Base-by-base conservation (phyloP, 2,888 invertebrate genomes). In the Eristalis pertinax region DNA sequence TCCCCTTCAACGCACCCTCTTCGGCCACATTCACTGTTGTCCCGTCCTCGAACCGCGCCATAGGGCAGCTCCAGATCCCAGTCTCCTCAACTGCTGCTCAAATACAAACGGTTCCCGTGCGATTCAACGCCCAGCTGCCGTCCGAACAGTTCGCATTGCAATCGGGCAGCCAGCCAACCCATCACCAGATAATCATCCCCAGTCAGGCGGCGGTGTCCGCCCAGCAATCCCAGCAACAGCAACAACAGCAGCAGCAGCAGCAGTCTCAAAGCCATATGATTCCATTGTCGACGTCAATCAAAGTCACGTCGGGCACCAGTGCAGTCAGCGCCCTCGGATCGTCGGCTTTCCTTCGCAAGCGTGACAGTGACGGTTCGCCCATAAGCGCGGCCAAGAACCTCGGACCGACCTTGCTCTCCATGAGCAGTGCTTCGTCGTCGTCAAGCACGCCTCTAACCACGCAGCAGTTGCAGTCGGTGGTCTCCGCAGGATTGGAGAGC, bases 301-400 rank as follows among this genome's bases (percentile, higher is more conserved):
- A 92, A 84, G 91, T 91, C 13, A 91, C 92, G 0, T 90, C 92
- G 1, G 86, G 89, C 1, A 89, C 89, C 13, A 90, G 86, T 32
- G 88, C 89, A n/a, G 89, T 90, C 41, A 90, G 90, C 62, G 89
- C 90, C 0, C n/a, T 90, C 43, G 87, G 88, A 15, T 75, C 86
- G 2, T 90, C 92, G 13, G 97, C 90, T 97, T 98, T 93, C 93
- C 89, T 98, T 80, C 94, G 98, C 83, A 98, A 98, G 93, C 94
- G 98, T 56, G 98, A 98, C 89, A 95, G 96, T 69, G 98, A 98
- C 80, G 92, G 92, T 11, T 95, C 95, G 0, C 95, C 96, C 0
- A 92, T 95, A 82, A 95, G 96, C 85, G 95, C 94, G 0, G 95
- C 95, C 22, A 95, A 95, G 91, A 95, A 95, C 92, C 92, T 95